Base-by-base conservation (phyloP, 2,797 vertebrate genomes). In the Pangasius larnaudii region DNA sequence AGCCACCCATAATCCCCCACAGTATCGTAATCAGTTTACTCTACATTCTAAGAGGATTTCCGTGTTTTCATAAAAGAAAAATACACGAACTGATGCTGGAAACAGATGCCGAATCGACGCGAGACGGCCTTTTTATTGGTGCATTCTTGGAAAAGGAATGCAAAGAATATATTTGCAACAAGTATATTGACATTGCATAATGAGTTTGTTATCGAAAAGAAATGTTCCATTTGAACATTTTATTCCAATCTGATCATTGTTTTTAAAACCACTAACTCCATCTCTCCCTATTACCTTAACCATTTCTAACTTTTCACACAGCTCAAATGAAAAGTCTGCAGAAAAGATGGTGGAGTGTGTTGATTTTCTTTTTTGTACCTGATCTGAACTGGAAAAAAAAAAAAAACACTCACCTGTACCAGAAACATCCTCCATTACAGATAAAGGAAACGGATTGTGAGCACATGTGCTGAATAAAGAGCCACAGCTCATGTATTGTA, bases 1-100 rank as follows among this genome's bases (percentile, higher is more conserved):
- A 96, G 96, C 95, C 95, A 96, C 95, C 96, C 94, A 95, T 98
- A 98, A 98, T 98, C 97, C 97, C 96, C 96, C 95, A 94, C 95
- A 97, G 97, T 97, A 97, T 98, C 96, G 95, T 97, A 98, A 98
- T 98, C 97, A 97, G 97, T 98, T 98, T 98, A 97, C 96, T 98
- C 96, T 97, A 97, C 96, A 98, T 97, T 97, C 97, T 98, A 98
- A 98, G 96, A 98, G 96, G 97, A 98, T 98, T 98, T 97, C 94
- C 94, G 94, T 95, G 33, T 90, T 89, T 85, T 88, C 86, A 59
- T 85, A 11, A 53, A 58, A 58, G 51, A 96, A 96, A 98, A 96
- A 97, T 96, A 96, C 96, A 97, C 95, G 95, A 97, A 97, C 94
- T 93, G 93, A 96, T 95, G 96, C 95, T 96, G 95, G 93, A 97